These are phyloP conservation scores for Cydia pomonella DNA, from an alignment of 1,140 invertebrate genomes.

Conservation along the genomic window DNA sequence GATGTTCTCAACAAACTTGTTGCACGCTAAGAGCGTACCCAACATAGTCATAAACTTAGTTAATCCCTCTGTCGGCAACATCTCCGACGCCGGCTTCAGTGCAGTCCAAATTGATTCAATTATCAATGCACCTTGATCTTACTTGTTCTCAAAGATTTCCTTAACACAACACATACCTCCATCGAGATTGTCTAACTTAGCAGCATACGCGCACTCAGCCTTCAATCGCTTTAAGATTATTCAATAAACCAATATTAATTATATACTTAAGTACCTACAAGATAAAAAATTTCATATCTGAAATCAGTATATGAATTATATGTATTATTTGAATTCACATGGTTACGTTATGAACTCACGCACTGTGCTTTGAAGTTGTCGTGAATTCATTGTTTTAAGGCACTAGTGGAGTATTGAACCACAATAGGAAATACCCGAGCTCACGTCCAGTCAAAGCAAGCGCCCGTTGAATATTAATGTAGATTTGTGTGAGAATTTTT, in stretches of 20 bases:
- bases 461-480: constrained; percentile 68
- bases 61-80: constrained; percentile 71
- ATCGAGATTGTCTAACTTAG: constrained; percentile 29
- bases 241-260: too few species aligned
- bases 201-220: constrained; percentile 33
- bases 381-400: constrained; percentile 78
- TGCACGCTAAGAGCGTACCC: constrained; percentile 69
- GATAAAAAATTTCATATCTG: too few species aligned
- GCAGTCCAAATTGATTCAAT: constrained; percentile 75
- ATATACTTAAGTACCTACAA: too few species aligned
- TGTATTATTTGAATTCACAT: constrained; percentile 54
- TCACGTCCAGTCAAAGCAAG: constrained; percentile 65
- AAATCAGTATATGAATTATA: constrained; percentile 38
- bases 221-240: too few species aligned
- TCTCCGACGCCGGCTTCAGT: constrained; percentile 58
- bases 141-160: constrained; percentile 67
- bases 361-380: constrained; percentile 65
- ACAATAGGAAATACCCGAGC: constrained; percentile 74
- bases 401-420: constrained; percentile 72
- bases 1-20: constrained; percentile 76
- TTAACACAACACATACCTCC: constrained; percentile 52
- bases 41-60: constrained; percentile 77
- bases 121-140: constrained; percentile 75
- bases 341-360: constrained; percentile 47
- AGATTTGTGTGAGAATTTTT: constrained; percentile 60